Percentiles rank a stretch among this genome's conserved stretches.
phyloP scores from a whole-genome alignment of 2,797 vertebrate genomes.

The Glyptemys insculpta region DNA sequence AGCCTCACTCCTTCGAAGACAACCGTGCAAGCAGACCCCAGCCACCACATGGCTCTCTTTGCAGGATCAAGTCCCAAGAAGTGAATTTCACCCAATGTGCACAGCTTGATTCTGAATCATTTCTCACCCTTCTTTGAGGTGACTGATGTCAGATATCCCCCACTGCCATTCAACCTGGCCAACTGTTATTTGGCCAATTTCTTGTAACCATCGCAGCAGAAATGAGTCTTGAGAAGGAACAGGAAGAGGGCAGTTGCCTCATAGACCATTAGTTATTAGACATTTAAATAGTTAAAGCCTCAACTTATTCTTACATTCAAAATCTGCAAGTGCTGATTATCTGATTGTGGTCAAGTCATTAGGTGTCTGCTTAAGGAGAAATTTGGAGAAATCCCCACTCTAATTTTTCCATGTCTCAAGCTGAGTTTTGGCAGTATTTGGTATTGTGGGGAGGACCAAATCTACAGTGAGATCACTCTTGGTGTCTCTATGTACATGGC shows the following conservation, averaged over 20 bases:
- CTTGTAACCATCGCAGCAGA: neutral
- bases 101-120: slow-evolving; percentile 34
- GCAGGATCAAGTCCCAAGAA: neutral
- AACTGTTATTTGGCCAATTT: neutral
- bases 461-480: neutral
- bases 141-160: neutral
- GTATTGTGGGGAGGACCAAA: neutral
- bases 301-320: neutral
- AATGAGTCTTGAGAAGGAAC: neutral
- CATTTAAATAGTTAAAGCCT: neutral
- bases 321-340: neutral
- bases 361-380: neutral
- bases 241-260: neutral
- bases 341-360: neutral
- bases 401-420: neutral
- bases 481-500: neutral
- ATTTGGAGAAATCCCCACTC: neutral
- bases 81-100: neutral
- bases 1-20: neutral
- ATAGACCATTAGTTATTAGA: neutral
- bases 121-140: slow-evolving; percentile 2
- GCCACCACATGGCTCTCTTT: neutral
- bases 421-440: slow-evolving; percentile 11
- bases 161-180: neutral
- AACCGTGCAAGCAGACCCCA: neutral